Evolutionary conservation across 2,113 vertebrate species (phyloP).

Genomic region (Vireo altiloquus): DNA sequence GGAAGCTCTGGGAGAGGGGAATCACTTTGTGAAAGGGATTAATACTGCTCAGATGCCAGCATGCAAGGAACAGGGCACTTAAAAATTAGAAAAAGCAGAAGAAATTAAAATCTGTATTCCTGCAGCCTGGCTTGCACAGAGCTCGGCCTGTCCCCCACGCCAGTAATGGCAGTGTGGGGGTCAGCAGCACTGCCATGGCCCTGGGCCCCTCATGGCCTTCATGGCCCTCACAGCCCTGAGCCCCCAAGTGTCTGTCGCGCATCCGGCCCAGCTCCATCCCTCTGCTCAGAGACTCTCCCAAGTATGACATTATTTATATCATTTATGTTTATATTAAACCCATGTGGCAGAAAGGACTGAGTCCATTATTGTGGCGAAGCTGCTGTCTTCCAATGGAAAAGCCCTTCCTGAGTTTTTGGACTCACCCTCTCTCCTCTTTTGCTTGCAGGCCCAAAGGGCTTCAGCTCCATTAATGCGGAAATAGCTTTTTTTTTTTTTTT

Average conservation of each 20-base stretch:
- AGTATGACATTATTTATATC: not conserved
- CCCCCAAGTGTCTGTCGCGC: fast-evolving
- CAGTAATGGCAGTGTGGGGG: fast-evolving
- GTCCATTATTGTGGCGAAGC: not conserved
- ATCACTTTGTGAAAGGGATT: not conserved
- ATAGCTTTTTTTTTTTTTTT: not conserved
- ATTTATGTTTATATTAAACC: not conserved
- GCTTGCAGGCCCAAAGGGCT: not conserved
- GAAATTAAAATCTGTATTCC: not conserved
- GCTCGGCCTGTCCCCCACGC: fast-evolving
- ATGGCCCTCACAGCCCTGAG: not conserved
- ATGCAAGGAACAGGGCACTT: not conserved
- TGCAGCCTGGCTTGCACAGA: not conserved
- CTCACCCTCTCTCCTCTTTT: not conserved
- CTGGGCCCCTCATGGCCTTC: not conserved
- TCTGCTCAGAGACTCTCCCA: not conserved
- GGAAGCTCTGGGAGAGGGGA: not conserved
- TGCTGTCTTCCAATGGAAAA: not conserved
- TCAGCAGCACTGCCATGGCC: not conserved
- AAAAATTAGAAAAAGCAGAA: not conserved
- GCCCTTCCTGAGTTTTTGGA: not conserved
- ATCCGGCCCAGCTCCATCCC: fast-evolving
- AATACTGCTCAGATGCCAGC: not conserved
- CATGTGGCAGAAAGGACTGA: not conserved
- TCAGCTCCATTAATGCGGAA: not conserved